Conservation (phyloP, 2,888 invertebrate genomes). For the Arenicola marina region DNA sequence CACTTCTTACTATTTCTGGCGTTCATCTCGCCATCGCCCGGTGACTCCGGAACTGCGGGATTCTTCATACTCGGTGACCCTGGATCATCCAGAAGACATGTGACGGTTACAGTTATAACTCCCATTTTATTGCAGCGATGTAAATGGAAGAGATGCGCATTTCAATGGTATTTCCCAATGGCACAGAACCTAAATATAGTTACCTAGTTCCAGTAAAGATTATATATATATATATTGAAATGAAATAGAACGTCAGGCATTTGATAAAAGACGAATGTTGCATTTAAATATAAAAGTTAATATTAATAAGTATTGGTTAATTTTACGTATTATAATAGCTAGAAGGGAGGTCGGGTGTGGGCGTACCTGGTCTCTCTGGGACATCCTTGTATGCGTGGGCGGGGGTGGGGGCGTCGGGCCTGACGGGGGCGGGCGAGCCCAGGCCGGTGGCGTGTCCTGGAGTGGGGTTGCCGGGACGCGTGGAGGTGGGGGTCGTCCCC, state of each 20-base stretch:
- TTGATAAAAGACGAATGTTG: no score
- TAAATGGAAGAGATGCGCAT: neutral
- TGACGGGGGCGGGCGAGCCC: constrained; percentile 50
- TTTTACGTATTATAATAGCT: no score
- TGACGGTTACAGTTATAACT: no score
- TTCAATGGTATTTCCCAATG: neutral
- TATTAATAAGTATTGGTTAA: no score
- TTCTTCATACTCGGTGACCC: no score
- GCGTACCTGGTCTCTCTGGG: constrained; percentile 24
- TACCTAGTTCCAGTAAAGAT: neutral
- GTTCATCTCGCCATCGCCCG: no score
- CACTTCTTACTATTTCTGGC: no score
- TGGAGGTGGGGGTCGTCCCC: constrained; percentile 39
- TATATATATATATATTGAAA: neutral
- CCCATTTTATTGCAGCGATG: no score
- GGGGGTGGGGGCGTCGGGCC: constrained; percentile 55
- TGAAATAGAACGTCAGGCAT: no score
- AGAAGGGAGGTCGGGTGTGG: constrained; percentile 20
- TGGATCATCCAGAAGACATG: no score
- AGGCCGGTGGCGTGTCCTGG: constrained; percentile 52
- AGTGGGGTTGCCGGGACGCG: constrained; percentile 57
- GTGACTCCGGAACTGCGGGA: no score
- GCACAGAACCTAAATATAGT: neutral
- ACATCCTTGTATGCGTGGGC: constrained; percentile 35
- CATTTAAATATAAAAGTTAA: no score